Evolutionary conservation across 64 coral and sea anemone genomes (phyloP), one percentile per base, ranked within the genome.

Genomic region (Montipora efflorescens): DNA sequence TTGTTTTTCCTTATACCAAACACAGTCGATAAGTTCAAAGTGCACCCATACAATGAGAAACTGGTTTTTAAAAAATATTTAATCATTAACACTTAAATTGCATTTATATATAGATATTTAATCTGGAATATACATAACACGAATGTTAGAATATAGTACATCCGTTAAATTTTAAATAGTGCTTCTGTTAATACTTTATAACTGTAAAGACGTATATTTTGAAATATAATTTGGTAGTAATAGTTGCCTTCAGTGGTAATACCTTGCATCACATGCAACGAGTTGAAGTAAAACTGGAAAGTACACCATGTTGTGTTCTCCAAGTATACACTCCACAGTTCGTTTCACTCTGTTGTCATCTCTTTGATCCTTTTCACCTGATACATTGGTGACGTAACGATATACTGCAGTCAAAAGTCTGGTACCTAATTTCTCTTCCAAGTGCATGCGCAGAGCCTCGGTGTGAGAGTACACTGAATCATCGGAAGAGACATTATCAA

Each of bases 341-440:
- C 14, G 10, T 1, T 53, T 78, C 7, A 74, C 18, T 21, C 73
- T 53, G 50, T 79, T 62, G 21, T 80, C 47, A 5, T 55, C 16
- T 19, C 53, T 67, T 61, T 77, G 57, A 49, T 80, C 23, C 20
- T 80, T 51, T 13, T 93, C 84, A 79, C 73, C 52, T 4, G 83
- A 72, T 10, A 68, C 64, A 12, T 80, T 52, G n/a, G 50, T 88
- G 36, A 93, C 47, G 53, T 93, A 93, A 72, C 67, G 83, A 61
- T 93, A 93, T 43, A 87, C 92, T 28, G 85, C 92, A 12, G 86
- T 75, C 62, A 93, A 78, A 28, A 85, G 83, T 8, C 51, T 73
- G 75, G 92, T 93, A 21, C 92, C 92, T 21, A 93, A 74, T 76
- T 88, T 78, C 59, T 80, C 67, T 47, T 93, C 92, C 19, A 93